phyloP scores from a whole-genome alignment of 2,888 invertebrate species.

The Isotomurus palustris region DNA sequence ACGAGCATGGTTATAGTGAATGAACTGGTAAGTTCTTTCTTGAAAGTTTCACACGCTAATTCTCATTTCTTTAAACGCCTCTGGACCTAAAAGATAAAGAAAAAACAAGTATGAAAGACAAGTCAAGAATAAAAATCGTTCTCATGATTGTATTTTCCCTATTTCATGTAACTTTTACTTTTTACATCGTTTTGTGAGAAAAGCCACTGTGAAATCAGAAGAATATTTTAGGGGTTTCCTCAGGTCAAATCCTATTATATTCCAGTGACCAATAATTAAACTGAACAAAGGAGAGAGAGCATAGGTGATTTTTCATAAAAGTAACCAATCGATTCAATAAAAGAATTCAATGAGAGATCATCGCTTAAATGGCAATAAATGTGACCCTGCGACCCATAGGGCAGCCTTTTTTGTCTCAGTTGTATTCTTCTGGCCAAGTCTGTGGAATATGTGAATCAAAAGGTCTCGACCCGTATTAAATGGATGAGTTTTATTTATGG shows the following conservation, averaged over 20 bases:
- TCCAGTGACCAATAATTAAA: conserved; percentile 23
- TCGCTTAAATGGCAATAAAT: conserved; percentile 29
- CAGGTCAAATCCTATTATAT: conserved; percentile 2
- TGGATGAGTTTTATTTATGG: conserved; percentile 4
- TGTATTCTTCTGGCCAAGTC: not conserved
- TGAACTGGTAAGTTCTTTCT: too few species aligned
- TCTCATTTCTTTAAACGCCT: too few species aligned
- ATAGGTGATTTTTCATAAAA: conserved; percentile 5
- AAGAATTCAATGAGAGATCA: conserved; percentile 1
- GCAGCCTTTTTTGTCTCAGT: conserved; percentile 7
- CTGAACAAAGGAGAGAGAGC: conserved; percentile 13
- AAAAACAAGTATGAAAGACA: too few species aligned
- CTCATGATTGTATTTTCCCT: too few species aligned
- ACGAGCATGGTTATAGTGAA: conserved; percentile 30
- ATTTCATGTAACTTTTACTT: too few species aligned
- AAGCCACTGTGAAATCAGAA: too few species aligned
- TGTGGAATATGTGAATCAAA: not conserved
- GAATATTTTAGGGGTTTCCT: too few species aligned
- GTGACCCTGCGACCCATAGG: conserved; percentile 32
- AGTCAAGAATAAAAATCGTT: not conserved
- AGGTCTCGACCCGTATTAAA: conserved; percentile 15
- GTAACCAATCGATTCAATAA: conserved; percentile 2
- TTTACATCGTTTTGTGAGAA: too few species aligned
- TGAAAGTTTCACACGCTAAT: too few species aligned
- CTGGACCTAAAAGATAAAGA: too few species aligned